Conservation (phyloP, 1,140 invertebrate species). For the Diachasmimorpha longicaudata region DNA sequence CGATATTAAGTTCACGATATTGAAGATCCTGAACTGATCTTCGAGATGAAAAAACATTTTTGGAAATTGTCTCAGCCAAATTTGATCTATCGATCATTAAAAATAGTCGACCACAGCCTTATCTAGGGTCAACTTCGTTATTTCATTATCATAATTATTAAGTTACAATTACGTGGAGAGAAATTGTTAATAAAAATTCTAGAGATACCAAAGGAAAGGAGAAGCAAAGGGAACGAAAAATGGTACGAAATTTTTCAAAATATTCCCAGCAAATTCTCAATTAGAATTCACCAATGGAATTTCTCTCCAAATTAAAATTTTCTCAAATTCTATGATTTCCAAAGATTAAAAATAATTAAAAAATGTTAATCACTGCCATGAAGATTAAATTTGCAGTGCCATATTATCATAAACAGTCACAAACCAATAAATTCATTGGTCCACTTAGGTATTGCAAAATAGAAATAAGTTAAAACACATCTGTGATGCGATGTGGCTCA, state of each 20-base stretch:
- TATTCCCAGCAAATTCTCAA: no score
- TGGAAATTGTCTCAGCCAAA: not conserved
- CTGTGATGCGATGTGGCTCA: not conserved
- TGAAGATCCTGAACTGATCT: no score
- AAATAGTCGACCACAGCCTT: not conserved
- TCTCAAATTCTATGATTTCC: not conserved
- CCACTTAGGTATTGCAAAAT: not conserved
- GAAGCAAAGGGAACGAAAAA: no score
- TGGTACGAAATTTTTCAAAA: no score
- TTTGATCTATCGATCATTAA: conserved; percentile 17
- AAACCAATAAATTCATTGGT: not conserved
- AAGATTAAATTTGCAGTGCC: not conserved
- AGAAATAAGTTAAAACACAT: not conserved
- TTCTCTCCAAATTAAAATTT: not conserved
- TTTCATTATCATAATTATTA: no score
- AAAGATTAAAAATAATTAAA: not conserved
- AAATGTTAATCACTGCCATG: no score
- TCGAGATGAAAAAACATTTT: no score
- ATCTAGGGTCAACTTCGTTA: no score
- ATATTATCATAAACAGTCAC: not conserved
- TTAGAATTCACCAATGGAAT: no score
- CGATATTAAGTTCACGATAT: no score
- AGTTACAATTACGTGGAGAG: no score
- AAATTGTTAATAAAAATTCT: not conserved
- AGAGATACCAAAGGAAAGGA: no score